Percentiles rank a stretch among this genome's conserved stretches.
These are phyloP conservation scores for Heptranchias perlo DNA, from an alignment of 2,113 vertebrate genomes.

Conservation along the genomic window DNA sequence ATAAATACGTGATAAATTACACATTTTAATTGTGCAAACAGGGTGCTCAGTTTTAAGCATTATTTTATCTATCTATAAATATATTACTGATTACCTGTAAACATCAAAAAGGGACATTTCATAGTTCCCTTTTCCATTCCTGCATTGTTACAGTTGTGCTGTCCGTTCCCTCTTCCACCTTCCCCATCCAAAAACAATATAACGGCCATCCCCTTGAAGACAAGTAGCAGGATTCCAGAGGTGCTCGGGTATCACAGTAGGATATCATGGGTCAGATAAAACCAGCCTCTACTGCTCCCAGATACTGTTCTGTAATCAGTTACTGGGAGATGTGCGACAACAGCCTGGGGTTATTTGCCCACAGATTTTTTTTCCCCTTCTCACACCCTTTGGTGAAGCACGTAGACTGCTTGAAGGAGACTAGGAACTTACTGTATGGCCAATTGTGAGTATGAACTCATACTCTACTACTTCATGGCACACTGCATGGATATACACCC, in stretches of 20 bases:
- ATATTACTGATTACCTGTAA: background rate
- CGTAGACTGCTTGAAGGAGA: background rate
- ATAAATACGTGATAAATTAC: background rate
- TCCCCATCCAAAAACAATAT: background rate
- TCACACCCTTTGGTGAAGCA: background rate
- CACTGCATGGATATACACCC: background rate
- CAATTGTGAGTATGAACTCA: background rate
- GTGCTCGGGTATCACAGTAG: background rate
- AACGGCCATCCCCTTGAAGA: background rate
- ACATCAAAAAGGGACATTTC: background rate
- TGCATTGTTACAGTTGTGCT: too few species aligned
- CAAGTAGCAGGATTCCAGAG: background rate
- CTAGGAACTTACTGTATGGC: background rate
- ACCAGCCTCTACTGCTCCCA: background rate
- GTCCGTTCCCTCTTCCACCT: too few species aligned
- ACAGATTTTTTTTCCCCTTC: too few species aligned
- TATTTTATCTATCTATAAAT: background rate
- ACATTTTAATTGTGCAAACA: background rate
- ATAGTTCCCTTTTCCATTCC: background rate
- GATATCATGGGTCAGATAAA: background rate
- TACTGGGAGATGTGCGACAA: background rate
- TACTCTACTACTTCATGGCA: too few species aligned
- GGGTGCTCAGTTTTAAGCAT: background rate
- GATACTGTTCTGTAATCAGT: background rate
- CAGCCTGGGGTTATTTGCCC: background rate